Evolutionary conservation across 2,888 invertebrate genomes (phyloP).

Genomic region (Geophilus truncorum): DNA sequence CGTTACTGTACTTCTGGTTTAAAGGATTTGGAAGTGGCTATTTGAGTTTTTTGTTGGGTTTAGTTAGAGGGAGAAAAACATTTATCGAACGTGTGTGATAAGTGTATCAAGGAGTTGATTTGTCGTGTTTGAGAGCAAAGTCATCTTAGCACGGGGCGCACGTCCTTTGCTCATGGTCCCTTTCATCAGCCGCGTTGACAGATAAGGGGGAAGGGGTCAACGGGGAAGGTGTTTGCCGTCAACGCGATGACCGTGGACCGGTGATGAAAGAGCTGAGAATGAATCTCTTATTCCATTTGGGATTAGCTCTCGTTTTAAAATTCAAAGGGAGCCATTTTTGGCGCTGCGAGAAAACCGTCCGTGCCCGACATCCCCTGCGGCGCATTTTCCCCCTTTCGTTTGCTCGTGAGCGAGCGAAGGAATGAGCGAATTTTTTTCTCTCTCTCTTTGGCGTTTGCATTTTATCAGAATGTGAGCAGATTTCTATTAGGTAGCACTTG

Average conservation of each 20-base stretch:
- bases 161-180: slow-evolving; percentile 20
- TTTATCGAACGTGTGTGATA: background rate
- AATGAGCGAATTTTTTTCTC: background rate
- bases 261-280: background rate
- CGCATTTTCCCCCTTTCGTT: background rate
- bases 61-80: background rate
- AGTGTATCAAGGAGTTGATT: background rate
- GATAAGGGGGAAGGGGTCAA: slow-evolving; percentile 6
- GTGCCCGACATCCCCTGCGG: background rate
- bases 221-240: background rate
- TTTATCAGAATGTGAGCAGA: background rate
- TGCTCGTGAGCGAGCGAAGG: background rate
- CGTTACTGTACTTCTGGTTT: no score
- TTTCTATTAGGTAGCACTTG: background rate
- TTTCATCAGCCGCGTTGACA: slow-evolving; percentile 16
- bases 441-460: background rate
- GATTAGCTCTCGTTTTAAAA: background rate
- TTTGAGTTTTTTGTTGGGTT: background rate
- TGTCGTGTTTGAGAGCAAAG: background rate
- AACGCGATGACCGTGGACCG: background rate
- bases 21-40: no score
- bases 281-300: background rate
- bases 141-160: slow-evolving; percentile 2
- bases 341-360: background rate
- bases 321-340: background rate